phyloP scores from a whole-genome alignment of 2,888 invertebrate genomes.

The Agrilus mali region DNA sequence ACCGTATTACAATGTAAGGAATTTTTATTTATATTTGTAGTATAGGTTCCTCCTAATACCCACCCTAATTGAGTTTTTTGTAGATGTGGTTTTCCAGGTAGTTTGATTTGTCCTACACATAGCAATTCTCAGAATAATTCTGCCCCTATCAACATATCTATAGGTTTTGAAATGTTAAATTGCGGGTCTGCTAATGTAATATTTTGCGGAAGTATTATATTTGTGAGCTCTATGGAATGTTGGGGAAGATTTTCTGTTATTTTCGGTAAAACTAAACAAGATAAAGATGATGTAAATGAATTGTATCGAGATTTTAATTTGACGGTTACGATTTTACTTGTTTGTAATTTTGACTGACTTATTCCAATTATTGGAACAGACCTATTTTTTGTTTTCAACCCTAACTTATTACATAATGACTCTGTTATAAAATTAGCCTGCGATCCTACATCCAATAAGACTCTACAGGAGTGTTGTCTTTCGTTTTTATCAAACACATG shows the following conservation, averaged over 20 bases:
- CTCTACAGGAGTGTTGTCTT: background rate
- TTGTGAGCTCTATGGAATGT: too few species aligned
- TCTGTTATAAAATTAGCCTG: constrained; percentile 7
- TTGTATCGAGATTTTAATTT: constrained; percentile 2
- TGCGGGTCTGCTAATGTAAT: too few species aligned
- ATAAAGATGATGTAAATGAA: background rate
- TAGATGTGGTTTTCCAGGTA: constrained; percentile 5
- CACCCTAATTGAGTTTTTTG: constrained; percentile 12
- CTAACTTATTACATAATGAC: constrained; percentile 2
- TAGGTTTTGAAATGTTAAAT: too few species aligned
- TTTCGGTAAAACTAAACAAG: too few species aligned
- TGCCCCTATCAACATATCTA: too few species aligned
- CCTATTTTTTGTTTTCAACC: background rate
- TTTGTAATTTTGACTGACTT: too few species aligned
- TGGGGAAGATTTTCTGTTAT: too few species aligned
- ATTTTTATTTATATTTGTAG: background rate
- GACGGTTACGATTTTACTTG: constrained; percentile 1
- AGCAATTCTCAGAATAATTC: too few species aligned
- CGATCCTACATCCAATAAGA: constrained; percentile 7
- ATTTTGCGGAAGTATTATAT: too few species aligned
- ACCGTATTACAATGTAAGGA: too few species aligned
- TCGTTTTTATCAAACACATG: too few species aligned
- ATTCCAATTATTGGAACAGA: constrained; percentile 6
- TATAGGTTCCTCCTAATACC: constrained; percentile 8
- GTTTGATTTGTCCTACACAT: constrained; percentile 7